Evolutionary conservation across 2,888 invertebrate species (phyloP), one percentile per base, ranked within the genome.

Genomic region (Nyleta sp.): DNA sequence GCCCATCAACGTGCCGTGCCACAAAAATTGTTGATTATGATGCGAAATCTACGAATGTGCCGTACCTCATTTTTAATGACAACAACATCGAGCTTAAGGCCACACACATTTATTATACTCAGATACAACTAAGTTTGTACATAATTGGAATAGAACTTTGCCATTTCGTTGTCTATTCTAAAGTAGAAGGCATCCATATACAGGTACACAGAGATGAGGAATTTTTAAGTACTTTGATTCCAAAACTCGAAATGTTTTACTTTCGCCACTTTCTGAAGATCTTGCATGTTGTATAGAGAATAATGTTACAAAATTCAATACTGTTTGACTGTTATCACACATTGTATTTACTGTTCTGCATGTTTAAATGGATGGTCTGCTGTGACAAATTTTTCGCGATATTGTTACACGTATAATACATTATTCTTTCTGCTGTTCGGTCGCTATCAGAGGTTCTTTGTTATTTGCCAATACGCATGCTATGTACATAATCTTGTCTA

Each of bases 241-340:
- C 68, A 17, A 68, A 60, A 62, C 67, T 75, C 15, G 75, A 75
- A 50, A 8, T 13, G 10, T 75, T 70, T 64, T 75, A 75, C 18
- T 73, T 64, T 18, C 40, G 2, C 2, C 11, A 62, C 31, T 42
- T 42, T 17, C 13, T 42, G 17, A 15, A 42, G 6, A 7, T 17
- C 42, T 42, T 17, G 17, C 8, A 17, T 35, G 35, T 35, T 11
- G 35, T 35, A 8, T 13, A 35, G 10, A 8, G 3, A 35, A 35
- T 5, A n/a, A 35, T 5, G 13, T 35, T 35, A 5, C 2, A 3
- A 35, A 7, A 24, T 7, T 3, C 24, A 24, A 24, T 7, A 24
- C 24, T 24, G 24, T 24, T 24, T 5, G 7, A 24, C 7, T 3
- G 7, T 24, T 3, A 24, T 24, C 4, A 24, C 24, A 3, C 24